A percentile compares a stretch with the other conserved stretches of the same genome.
These are phyloP conservation scores for Castor canadensis DNA, from an alignment of 2,113 vertebrate genomes.

Conservation along the genomic window DNA sequence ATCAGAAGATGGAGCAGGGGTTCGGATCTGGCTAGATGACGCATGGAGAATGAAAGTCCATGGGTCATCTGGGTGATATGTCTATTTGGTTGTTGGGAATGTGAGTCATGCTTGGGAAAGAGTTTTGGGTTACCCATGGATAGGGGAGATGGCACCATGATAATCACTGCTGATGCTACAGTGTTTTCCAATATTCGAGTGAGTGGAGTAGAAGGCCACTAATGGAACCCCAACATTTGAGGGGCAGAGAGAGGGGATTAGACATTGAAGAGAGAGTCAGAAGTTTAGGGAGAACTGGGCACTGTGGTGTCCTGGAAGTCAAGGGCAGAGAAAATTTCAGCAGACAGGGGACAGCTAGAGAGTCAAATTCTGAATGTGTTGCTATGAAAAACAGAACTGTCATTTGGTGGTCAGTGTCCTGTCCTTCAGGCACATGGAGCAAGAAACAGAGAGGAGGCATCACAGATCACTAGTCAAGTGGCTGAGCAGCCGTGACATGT, in stretches of 20 bases:
- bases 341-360: neutral
- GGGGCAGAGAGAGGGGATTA: neutral
- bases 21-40: neutral
- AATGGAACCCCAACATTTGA: neutral
- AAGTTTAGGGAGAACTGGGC: neutral
- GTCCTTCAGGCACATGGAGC: neutral
- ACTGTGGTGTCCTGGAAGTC: neutral
- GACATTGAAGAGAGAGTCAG: neutral
- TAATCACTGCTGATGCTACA: neutral
- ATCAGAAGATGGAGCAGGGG: neutral
- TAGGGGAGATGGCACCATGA: neutral
- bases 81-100: neutral
- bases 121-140: neutral
- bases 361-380: neutral
- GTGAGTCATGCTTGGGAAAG: neutral
- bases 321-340: neutral
- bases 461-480: neutral
- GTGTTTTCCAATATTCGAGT: neutral
- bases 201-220: neutral
- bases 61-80: neutral
- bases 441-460: neutral
- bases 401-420: neutral
- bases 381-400: neutral
- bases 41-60: neutral
- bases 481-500: neutral